phyloP scores from a whole-genome alignment of 2,797 vertebrate species.

The Enteromius argenteus region DNA sequence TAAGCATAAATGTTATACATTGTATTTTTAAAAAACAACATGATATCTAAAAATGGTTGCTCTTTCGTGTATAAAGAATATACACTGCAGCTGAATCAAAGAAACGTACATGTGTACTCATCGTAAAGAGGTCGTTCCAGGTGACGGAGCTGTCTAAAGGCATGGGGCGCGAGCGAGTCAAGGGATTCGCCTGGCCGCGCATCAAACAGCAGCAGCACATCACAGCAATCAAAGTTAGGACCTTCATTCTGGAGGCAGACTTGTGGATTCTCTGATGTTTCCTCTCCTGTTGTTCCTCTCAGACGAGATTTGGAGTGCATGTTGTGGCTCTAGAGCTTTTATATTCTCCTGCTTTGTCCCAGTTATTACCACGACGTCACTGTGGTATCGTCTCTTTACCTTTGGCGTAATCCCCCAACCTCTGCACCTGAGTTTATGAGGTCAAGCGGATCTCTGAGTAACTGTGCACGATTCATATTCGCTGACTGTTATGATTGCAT shows the following conservation, averaged over 20 bases:
- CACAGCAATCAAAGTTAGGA: conserved; percentile 35
- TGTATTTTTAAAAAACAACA: background rate
- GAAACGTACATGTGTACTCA: conserved; percentile 62
- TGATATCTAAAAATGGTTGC: background rate
- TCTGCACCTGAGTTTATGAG: conserved; percentile 51
- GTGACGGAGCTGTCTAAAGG: conserved; percentile 62
- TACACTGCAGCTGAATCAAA: background rate
- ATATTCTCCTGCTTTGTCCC: conserved; percentile 61
- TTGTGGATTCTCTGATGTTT: background rate
- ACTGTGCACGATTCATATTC: conserved; percentile 1
- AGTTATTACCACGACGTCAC: conserved; percentile 61
- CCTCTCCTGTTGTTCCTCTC: conserved; percentile 34
- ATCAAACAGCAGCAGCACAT: conserved; percentile 38
- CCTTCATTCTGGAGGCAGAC: conserved; percentile 52
- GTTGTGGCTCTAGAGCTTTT: conserved; percentile 53
- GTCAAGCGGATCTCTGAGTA: conserved; percentile 30
- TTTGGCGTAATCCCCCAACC: conserved; percentile 29
- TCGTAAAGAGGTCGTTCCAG: conserved; percentile 57
- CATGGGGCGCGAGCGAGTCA: conserved; percentile 33
- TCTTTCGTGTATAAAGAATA: too few relatives aligned
- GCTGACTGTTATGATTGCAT: conserved; percentile 39
- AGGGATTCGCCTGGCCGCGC: conserved; percentile 7
- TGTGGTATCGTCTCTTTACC: conserved; percentile 44
- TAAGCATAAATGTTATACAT: background rate
- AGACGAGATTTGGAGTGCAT: conserved; percentile 33